Evolutionary conservation across 1,140 invertebrate species (phyloP), one percentile per base, ranked within the genome.

Genomic region (Oscheius sp.): DNA sequence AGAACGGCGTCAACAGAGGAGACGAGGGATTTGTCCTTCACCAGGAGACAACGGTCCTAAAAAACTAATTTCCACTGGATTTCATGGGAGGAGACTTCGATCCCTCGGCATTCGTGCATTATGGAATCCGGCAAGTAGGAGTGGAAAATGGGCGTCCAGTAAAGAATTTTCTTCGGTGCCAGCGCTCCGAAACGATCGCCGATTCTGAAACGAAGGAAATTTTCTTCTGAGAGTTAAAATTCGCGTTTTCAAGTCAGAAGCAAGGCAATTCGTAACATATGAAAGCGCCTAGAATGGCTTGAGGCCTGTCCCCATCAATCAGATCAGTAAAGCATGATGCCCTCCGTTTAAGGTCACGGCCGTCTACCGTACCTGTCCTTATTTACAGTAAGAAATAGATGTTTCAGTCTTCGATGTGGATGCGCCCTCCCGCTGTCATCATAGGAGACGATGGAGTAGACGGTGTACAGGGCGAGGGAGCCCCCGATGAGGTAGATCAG

Each of bases 41-140:
- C 69, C 26, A 71, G 42, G 10, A 71, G 35, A 55, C 69, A 71
- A 29, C 69, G 69, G 59, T 71, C 69, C 69, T 71, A 18, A n/a
- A 69, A 61, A 61, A n/a, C 29, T 29, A 31, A 34, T 29, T 34
- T 13, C 26, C 13, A 20, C 10, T 58, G 23, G 18, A 32, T 3
- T 35, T 32, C 31, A 32, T 7, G 15, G 36, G 26, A 58, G 18
- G n/a, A 32, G 23, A 71, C 68, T 18, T 55, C 59, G 3, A 71
- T 26, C 20, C 69, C 69, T 10, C 52, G 69, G 28, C 69, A 71
- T 28, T 71, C 69, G 2, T 35, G 32, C 3, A 71, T 20, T 13
- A 36, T 64, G 3, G 29, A 38, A 20, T 36, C 1, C 4, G 34
- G 29, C 10, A 71, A 34, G 10, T 55, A 46, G 26, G 32, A 20